These are phyloP conservation scores for Coleophora deauratella DNA, from an alignment of 2,888 invertebrate species.

Conservation along the genomic window DNA sequence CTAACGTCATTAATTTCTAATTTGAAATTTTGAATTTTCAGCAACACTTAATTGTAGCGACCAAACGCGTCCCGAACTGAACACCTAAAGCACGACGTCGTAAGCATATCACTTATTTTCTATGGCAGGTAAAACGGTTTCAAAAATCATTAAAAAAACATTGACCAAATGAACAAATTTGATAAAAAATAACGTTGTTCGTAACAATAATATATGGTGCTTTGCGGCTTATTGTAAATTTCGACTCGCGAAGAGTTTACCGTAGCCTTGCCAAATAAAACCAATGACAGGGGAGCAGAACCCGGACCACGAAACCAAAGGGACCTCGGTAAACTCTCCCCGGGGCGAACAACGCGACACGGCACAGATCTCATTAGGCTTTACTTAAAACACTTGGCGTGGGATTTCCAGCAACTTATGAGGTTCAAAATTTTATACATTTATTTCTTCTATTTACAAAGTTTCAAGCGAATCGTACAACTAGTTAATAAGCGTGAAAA, in stretches of 20 bases:
- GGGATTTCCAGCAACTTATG: slow-evolving; percentile 26
- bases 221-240: not conserved
- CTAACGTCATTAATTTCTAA: slow-evolving; percentile 44
- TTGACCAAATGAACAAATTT: slow-evolving; percentile 45
- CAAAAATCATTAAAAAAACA: slow-evolving; percentile 59
- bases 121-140: slow-evolving; percentile 68
- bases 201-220: slow-evolving; percentile 10
- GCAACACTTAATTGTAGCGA: slow-evolving; percentile 14
- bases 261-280: slow-evolving; percentile 2
- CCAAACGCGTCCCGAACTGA: slow-evolving; percentile 20
- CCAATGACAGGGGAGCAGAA: not conserved
- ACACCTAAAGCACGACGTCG: slow-evolving; percentile 39
- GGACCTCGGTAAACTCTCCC: not conserved
- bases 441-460: slow-evolving; percentile 43
- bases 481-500: slow-evolving; percentile 43
- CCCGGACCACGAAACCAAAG: not conserved
- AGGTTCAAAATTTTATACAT: slow-evolving; percentile 31
- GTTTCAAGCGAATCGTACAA: slow-evolving; percentile 43
- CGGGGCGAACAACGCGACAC: not conserved
- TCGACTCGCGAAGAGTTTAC: not conserved
- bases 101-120: slow-evolving; percentile 59
- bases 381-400: slow-evolving; percentile 1
- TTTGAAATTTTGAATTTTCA: slow-evolving; percentile 49
- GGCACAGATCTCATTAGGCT: too few species aligned
- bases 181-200: slow-evolving; percentile 34